A percentile compares a stretch with the other conserved stretches of the same genome.
Evolutionary conservation across 2,113 vertebrate species (phyloP).

Genomic region (Neodontobutis hainanensis): DNA sequence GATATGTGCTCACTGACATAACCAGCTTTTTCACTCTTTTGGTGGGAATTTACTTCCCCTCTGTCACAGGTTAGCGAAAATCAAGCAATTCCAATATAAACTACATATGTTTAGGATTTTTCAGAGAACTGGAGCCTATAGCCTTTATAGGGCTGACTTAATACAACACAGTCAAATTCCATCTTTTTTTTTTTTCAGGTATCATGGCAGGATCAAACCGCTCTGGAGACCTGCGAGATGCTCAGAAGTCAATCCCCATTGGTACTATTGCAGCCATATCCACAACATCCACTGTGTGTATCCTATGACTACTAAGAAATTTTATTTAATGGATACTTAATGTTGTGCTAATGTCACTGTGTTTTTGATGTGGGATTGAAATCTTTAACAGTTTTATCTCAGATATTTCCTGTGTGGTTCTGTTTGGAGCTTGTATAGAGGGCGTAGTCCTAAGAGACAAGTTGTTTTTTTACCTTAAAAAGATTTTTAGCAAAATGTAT

Average conservation of each 20-base stretch:
- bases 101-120: too few species aligned
- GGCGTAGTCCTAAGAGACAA: conserved; percentile 94
- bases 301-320: conserved; percentile 73
- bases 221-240: conserved; percentile 93
- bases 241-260: conserved; percentile 96
- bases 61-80: conserved; percentile 88
- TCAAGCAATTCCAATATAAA: too few species aligned
- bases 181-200: conserved; percentile 70
- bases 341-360: background rate
- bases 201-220: conserved; percentile 99
- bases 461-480: conserved; percentile 74
- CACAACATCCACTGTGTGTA: conserved; percentile 97
- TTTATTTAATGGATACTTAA: background rate
- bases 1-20: conserved; percentile 93
- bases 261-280: conserved; percentile 96
- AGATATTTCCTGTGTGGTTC: conserved; percentile 91
- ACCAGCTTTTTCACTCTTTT: conserved; percentile 96
- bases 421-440: conserved; percentile 97
- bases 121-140: too few species aligned
- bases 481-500: background rate
- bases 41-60: conserved; percentile 98
- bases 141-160: too few species aligned
- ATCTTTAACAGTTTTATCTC: conserved; percentile 68
- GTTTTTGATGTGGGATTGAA: background rate
- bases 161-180: too few species aligned